Percentiles rank a stretch among this genome's conserved stretches.
These are phyloP conservation scores for Epirrhoe tristata DNA, from an alignment of 2,888 invertebrate species.

Conservation along the genomic window DNA sequence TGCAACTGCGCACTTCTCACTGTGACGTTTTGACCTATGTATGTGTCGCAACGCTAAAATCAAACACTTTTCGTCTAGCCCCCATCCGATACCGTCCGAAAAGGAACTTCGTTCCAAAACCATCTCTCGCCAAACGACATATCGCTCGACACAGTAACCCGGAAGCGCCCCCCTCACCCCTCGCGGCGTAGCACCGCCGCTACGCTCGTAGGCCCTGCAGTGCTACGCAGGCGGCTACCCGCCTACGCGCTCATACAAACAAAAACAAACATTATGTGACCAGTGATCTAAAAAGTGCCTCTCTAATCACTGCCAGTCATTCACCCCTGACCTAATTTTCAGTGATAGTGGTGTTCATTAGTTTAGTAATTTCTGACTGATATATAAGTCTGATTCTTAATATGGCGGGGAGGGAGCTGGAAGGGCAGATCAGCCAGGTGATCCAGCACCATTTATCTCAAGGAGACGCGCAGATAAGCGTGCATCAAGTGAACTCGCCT, in stretches of 20 bases:
- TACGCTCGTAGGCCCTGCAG: conserved; percentile 80
- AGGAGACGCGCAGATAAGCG: conserved; percentile 78
- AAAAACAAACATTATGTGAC: conserved; percentile 60
- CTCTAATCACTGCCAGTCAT: conserved; percentile 69
- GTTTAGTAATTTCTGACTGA: conserved; percentile 58
- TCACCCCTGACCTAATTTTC: conserved; percentile 65
- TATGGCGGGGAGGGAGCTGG: conserved; percentile 73
- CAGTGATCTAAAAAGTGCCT: conserved; percentile 53
- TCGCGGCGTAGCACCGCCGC: conserved; percentile 76
- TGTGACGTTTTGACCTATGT: too few relatives aligned
- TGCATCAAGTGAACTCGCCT: conserved; percentile 75
- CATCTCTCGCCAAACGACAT: conserved; percentile 38
- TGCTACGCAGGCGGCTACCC: conserved; percentile 71
- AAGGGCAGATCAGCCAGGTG: conserved; percentile 76
- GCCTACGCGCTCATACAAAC: conserved; percentile 66
- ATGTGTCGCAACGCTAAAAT: too few relatives aligned
- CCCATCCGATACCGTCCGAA: too few relatives aligned
- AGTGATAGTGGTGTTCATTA: conserved; percentile 83
- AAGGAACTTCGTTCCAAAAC: too few relatives aligned
- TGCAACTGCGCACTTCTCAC: too few relatives aligned
- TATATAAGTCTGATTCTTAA: conserved; percentile 46
- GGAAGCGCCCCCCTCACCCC: conserved; percentile 63
- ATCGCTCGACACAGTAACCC: conserved; percentile 61
- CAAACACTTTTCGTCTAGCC: too few relatives aligned
- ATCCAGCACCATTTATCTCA: conserved; percentile 78